A percentile compares a stretch with the other conserved stretches of the same genome.
These are phyloP conservation scores for Elachura formosa DNA, from an alignment of 2,113 vertebrate genomes.

Conservation along the genomic window DNA sequence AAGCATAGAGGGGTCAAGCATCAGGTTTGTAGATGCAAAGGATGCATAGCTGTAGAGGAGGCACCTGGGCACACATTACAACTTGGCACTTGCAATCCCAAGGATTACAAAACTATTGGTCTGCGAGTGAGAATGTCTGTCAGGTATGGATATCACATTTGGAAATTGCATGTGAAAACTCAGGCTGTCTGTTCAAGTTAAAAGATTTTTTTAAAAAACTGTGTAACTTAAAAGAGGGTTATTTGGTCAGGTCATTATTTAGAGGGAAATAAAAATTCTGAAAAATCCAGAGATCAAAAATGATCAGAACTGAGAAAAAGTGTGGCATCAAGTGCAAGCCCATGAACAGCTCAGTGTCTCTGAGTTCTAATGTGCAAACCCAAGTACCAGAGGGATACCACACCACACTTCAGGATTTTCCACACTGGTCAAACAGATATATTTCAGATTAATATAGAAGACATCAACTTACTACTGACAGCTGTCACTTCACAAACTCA, in stretches of 20 bases:
- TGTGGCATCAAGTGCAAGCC: neutral
- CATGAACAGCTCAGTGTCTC: neutral
- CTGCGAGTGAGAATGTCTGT: neutral
- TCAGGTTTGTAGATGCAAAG: neutral
- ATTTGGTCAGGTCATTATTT: neutral
- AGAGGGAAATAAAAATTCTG: neutral
- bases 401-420: neutral
- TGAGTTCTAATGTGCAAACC: neutral
- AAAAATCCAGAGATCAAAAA: neutral
- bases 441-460: neutral
- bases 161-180: neutral
- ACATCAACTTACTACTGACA: neutral
- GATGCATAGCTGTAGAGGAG: neutral
- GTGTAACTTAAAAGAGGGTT: neutral
- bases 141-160: neutral
- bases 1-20: neutral
- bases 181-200: neutral
- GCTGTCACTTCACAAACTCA: neutral
- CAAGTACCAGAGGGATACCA: neutral
- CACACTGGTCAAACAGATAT: neutral
- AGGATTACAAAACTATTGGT: neutral
- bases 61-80: neutral
- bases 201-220: neutral
- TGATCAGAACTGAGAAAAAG: neutral
- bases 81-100: neutral